Evolutionary conservation across 2,113 vertebrate genomes (phyloP), one percentile per base, ranked within the genome.

Genomic region (Equus quagga): DNA sequence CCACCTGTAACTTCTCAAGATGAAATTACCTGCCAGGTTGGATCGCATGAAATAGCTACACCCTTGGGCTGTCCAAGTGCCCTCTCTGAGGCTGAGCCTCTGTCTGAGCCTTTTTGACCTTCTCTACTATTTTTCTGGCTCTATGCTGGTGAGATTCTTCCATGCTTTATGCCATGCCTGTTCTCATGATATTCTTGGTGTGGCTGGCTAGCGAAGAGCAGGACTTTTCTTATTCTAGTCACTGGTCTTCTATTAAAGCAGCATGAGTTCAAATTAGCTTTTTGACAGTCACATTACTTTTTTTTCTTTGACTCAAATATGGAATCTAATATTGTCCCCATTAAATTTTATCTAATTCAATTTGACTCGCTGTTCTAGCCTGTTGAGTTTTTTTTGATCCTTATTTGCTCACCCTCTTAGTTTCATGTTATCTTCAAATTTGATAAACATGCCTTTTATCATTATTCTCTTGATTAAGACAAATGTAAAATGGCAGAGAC

Each of bases 381-480:
- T 78, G 31, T 58, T 86, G 75, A 79, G 36, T 49, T 46, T 41
- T 91, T 72, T 49, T 80, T 14, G 9, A 78, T 95, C 1, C 51
- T 83, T 70, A 58, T 76, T 96, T 94, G 56, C 67, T 87, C 31
- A 93, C 54, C 81, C 44, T 84, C 9, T 90, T 60, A 54, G 36
- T 92, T 97, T 89, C 23, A 56, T 76, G 36, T 89, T 85, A 90
- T 81, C 21, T 72, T n/a, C 46, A 92, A 44, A 87, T 92, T 81
- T 88, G 72, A 80, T 87, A 93, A 81, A 81, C n/a, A 56, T 67
- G 46, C 1, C 64, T 84, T 90, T 97, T 94, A 36, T 76, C 67
- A 78, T 81, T 60, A 70, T 90, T 94, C 41, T 51, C 69, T 94
- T 90, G 76, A 70, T 41, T 96, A 75, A 94, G 83, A 88, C 54